Evolutionary conservation across 2,113 vertebrate species (phyloP), one percentile per base, ranked within the genome.

Genomic region (Cephalopholis sonnerati): DNA sequence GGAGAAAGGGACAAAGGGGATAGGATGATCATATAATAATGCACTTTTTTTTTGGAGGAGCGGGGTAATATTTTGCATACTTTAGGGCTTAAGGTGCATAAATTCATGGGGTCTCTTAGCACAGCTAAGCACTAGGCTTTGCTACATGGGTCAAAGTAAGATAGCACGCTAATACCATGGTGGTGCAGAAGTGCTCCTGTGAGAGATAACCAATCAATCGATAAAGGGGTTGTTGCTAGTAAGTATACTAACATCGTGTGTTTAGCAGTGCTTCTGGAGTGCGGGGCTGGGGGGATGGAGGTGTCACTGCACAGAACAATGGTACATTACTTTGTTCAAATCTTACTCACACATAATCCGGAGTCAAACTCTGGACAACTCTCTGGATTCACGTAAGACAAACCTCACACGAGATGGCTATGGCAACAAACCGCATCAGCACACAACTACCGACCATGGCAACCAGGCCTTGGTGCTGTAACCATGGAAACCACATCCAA

Each of bases 71-170:
- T 89, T 81, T 93, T 93, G 88, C 93, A 93, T 94, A 93, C 91
- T 89, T 92, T 50, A 77, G 94, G 90, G 90, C 83, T 88, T 95
- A 96, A 96, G 95, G 95, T 96, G 95, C 95, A 92, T 92, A 89
- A 87, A 93, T 85, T 89, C 61, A 72, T 79, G 81, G 91, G 88
- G 78, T 84, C 62, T 92, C 81, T 90, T 79, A 91, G 92, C 91
- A 91, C 84, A 86, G 90, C 86, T 91, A 82, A 93, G 84, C 75
- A 61, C 79, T 81, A 71, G 84, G 84, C 93, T 91, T 87, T 91
- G 92, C 92, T 93, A 94, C 88, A 87, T 76, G 50, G 83, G 83
- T 92, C 92, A 92, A 91, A 91, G 72, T 88, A 87, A 90, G 78
- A 87, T 78, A 79, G 80, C 75, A 85, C 79, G 39, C 90, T 73